Conservation (phyloP, 2,113 vertebrate species). For the Eurystomus gularis region DNA sequence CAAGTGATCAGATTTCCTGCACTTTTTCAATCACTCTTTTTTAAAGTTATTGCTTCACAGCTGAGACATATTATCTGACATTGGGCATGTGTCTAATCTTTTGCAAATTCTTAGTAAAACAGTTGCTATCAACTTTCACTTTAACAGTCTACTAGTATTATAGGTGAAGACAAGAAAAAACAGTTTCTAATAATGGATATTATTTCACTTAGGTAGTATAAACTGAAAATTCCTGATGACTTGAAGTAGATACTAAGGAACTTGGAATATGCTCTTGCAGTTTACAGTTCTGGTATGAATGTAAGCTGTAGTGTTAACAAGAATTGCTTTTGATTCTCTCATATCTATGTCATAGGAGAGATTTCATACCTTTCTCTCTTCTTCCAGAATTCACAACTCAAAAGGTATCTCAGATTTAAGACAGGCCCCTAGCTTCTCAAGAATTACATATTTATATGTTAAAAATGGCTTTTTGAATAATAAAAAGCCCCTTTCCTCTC, state of each 20-base stretch:
- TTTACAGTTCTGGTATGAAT: neutral
- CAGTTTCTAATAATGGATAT: neutral
- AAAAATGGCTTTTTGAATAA: neutral
- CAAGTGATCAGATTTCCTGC: neutral
- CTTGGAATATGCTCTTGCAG: neutral
- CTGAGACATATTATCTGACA: neutral
- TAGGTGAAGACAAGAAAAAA: neutral
- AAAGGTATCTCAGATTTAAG: neutral
- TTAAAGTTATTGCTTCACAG: neutral
- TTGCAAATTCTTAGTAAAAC: neutral
- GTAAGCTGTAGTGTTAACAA: neutral
- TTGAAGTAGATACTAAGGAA: neutral
- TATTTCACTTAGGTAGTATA: neutral
- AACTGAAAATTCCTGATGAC: neutral
- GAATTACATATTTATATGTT: neutral
- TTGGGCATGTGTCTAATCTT: neutral
- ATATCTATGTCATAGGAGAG: neutral
- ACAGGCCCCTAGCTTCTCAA: neutral
- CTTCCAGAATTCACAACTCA: neutral
- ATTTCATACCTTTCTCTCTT: neutral
- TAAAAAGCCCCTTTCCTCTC: neutral
- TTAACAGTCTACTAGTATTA: neutral
- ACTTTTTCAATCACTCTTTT: neutral
- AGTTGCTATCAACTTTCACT: neutral
- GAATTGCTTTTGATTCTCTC: neutral